A percentile compares a stretch with the other conserved stretches of the same genome.
phyloP scores from a whole-genome alignment of 2,888 invertebrate genomes.

The Amblyjoppa proteus region DNA sequence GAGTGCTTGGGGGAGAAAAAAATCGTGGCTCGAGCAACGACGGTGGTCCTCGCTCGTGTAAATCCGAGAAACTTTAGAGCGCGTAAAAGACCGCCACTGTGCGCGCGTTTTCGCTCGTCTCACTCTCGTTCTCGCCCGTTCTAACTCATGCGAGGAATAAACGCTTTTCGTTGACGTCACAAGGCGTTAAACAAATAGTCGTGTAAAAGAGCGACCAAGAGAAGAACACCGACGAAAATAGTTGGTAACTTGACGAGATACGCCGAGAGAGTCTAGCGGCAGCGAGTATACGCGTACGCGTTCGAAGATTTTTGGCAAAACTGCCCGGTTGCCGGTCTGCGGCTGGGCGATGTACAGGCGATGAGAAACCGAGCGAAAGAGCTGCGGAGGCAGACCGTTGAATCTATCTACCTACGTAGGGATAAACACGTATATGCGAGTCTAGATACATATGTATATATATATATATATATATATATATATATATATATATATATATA shows the following conservation, averaged over 20 bases:
- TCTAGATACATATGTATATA: constrained; percentile 7
- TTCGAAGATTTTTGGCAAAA: constrained; percentile 66
- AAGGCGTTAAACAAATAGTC: constrained; percentile 64
- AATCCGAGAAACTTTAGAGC: constrained; percentile 43
- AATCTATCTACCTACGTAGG: constrained; percentile 12
- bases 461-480: constrained; percentile 20
- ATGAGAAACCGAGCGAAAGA: constrained; percentile 10
- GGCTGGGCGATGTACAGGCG: constrained; percentile 15
- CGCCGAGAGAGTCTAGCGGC: constrained; percentile 55
- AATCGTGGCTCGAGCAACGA: constrained; percentile 22
- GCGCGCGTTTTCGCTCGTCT: constrained; percentile 17
- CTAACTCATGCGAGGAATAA: constrained; percentile 51
- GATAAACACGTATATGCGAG: constrained; percentile 21
- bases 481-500: constrained; percentile 12
- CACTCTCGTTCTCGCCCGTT: constrained; percentile 27
- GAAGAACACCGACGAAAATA: constrained; percentile 70
- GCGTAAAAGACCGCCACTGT: constrained; percentile 41
- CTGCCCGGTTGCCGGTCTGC: constrained; percentile 34
- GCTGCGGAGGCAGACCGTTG: background rate
- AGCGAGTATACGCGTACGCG: constrained; percentile 43
- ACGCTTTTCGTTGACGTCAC: constrained; percentile 68
- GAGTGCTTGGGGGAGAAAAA: background rate
- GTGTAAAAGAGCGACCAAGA: constrained; percentile 29
- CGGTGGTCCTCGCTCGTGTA: constrained; percentile 35
- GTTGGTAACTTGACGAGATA: constrained; percentile 61